Base-by-base conservation (phyloP, 2,888 invertebrate species). In the Agapostemon virescens region DNA sequence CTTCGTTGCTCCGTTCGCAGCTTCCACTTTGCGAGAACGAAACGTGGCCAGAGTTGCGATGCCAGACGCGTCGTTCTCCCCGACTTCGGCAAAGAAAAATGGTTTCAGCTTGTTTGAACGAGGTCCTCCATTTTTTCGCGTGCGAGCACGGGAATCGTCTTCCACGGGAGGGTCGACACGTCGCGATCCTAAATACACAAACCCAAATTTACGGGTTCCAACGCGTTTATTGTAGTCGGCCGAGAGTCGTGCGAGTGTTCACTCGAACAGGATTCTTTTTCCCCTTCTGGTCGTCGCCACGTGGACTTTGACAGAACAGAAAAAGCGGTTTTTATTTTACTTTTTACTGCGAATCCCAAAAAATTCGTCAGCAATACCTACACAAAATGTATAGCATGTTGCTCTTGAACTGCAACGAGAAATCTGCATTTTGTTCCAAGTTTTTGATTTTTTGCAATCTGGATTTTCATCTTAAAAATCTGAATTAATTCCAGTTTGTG, bases 171-270 rank as follows among this genome's bases (percentile, higher is more conserved):
- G 58, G 74, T 63, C 45, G 66, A 36, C 67, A 58, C 49, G 74
- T 68, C 38, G 66, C n/a, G 26, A 58, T 79, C 81, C 72, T 81
- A 79, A 81, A 49, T 45, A 69, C 79, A 81, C 81, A 79, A 74
- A 69, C 58, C 75, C 36, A 36, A 79, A 52, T 81, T 71, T 45
- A 45, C 58, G 33, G n/a, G 40, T 40, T 63, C 33, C 45, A 38
- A 9, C 40, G 26, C 1, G 61, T 66, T 69, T 9, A 69, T 69
- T 76, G 61, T 71, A 63, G 55, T 42, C 26, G 42, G 49, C 30
- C 58, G 45, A 69, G 45, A 69, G 75, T 58, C 67, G 49, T 69
- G 74, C 71, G n/a, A n/a, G n/a, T 55, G 5, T 13, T 17, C 20
- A n/a, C 7, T 45, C 61, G 15, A 15, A 49, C 49, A 49, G 20